Evolutionary conservation across 2,888 invertebrate species (phyloP).

Genomic region (Ametastegia equiseti): DNA sequence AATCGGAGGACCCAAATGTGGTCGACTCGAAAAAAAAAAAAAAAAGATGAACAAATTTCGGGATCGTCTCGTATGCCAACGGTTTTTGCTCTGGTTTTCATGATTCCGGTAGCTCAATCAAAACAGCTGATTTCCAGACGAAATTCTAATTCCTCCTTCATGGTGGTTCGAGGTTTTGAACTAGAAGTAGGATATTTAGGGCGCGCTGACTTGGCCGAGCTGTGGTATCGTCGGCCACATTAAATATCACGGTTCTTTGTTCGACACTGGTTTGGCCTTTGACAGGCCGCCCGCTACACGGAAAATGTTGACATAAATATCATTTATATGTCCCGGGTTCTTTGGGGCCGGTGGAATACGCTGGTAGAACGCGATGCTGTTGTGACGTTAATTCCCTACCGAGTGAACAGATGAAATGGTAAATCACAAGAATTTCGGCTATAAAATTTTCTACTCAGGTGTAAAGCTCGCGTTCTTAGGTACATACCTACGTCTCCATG

Average conservation of each 20-base stretch:
- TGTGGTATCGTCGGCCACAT: slow-evolving; percentile 48
- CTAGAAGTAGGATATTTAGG: slow-evolving; percentile 27
- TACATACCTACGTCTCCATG: slow-evolving; percentile 2
- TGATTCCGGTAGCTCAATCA: neutral
- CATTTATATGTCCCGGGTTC: slow-evolving; percentile 54
- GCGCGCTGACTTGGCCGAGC: neutral
- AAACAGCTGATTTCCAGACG: neutral
- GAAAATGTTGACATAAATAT: slow-evolving; percentile 65
- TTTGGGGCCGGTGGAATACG: neutral
- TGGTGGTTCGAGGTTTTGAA: neutral
- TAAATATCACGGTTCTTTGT: slow-evolving; percentile 57
- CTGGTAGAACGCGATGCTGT: slow-evolving; percentile 51
- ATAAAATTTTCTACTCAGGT: slow-evolving; percentile 52
- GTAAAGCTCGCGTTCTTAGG: slow-evolving; percentile 43
- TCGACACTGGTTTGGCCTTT: slow-evolving; percentile 48
- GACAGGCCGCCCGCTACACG: slow-evolving; percentile 51
- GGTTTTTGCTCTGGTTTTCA: neutral
- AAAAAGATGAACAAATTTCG: neutral
- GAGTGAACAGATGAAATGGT: slow-evolving; percentile 54
- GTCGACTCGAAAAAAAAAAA: neutral
- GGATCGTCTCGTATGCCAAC: neutral
- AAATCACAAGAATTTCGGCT: slow-evolving; percentile 55
- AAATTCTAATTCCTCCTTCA: neutral
- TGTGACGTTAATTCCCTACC: slow-evolving; percentile 52
- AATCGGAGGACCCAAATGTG: neutral